Percentiles rank a stretch among this genome's conserved stretches.
phyloP scores from a whole-genome alignment of 2,888 invertebrate genomes.

The Pantelozetes paolii region DNA sequence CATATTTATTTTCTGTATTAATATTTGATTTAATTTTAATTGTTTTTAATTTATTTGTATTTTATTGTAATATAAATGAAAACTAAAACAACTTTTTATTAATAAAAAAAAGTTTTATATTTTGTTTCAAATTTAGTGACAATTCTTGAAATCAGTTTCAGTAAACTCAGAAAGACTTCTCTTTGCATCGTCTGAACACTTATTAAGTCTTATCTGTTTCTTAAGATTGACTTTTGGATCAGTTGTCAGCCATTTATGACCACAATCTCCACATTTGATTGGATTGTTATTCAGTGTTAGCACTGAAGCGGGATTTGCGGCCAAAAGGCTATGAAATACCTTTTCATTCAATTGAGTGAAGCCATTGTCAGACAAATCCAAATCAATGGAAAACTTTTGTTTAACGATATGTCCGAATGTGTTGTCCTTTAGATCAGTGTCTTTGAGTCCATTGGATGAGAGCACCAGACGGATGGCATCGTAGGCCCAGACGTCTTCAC shows the following conservation, averaged over 20 bases:
- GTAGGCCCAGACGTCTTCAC: conserved; percentile 11
- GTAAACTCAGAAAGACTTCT: conserved; percentile 5
- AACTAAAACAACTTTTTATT: background rate
- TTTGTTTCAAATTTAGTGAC: background rate
- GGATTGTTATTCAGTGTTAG: conserved; percentile 22
- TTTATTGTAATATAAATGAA: background rate
- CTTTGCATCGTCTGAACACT: conserved; percentile 30
- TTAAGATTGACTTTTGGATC: background rate
- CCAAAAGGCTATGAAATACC: conserved; percentile 6
- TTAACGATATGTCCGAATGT: conserved; percentile 14
- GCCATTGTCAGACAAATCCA: conserved; percentile 34
- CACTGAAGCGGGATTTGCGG: background rate
- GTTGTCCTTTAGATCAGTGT: background rate
- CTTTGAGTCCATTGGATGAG: conserved; percentile 1
- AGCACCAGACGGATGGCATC: conserved; percentile 11
- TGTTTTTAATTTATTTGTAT: background rate
- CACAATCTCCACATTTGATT: conserved; percentile 38
- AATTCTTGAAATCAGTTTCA: conserved; percentile 24
- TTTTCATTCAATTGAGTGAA: background rate
- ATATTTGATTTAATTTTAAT: background rate
- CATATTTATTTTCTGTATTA: background rate
- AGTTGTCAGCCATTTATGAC: conserved; percentile 20
- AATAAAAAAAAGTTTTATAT: background rate
- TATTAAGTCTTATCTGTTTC: conserved; percentile 5
- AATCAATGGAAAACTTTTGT: conserved; percentile 7